These are phyloP conservation scores for Cyclura pinguis DNA, from an alignment of 2,797 vertebrate genomes.

Conservation along the genomic window DNA sequence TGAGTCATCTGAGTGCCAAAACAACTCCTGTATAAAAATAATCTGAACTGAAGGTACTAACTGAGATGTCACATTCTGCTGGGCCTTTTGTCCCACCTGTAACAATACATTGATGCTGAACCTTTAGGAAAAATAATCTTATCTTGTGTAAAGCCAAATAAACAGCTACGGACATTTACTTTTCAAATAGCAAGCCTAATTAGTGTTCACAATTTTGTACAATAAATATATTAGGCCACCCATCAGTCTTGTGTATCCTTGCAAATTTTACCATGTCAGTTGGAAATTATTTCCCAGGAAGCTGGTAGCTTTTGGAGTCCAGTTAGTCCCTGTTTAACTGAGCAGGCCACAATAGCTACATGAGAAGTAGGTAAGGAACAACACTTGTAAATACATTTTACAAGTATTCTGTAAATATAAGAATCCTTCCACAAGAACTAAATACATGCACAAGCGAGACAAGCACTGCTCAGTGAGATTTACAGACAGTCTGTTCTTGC, in stretches of 20 bases:
- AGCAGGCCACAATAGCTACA: not conserved
- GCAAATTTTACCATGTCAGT: not conserved
- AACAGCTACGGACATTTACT: not conserved
- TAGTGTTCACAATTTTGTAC: not conserved
- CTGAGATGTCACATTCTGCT: not conserved
- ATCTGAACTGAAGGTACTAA: not conserved
- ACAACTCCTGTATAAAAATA: not conserved
- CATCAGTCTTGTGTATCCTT: not conserved
- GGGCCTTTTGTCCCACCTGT: not conserved
- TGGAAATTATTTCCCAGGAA: not conserved
- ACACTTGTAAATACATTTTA: not conserved
- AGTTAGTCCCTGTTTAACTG: not conserved
- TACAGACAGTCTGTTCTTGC: not conserved
- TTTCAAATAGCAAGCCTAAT: not conserved
- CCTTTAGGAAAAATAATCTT: not conserved
- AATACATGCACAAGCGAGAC: not conserved
- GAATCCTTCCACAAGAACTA: not conserved
- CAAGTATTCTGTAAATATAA: no score
- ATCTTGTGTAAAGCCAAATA: not conserved
- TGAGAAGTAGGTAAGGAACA: not conserved
- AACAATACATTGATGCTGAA: not conserved
- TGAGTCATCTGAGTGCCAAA: not conserved
- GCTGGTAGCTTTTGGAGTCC: not conserved
- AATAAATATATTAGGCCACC: not conserved
- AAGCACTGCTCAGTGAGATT: not conserved